Conservation (phyloP, 1,140 invertebrate species). For the Brachystomella parvula region DNA sequence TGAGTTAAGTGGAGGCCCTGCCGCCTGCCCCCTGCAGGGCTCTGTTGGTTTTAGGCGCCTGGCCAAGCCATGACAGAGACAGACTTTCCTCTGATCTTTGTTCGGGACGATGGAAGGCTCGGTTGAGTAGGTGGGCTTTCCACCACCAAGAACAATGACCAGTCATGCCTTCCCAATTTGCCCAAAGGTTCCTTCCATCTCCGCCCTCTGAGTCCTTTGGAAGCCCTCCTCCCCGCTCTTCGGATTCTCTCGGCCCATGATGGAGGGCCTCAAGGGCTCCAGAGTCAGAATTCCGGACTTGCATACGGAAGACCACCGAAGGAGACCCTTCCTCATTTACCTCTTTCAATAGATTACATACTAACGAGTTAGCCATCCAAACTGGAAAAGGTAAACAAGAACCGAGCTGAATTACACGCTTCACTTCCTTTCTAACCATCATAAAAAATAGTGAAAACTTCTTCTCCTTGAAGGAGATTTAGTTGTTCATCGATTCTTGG, state of each 20-base stretch:
- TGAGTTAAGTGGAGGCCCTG: conserved; percentile 26
- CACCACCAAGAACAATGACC: conserved; percentile 7
- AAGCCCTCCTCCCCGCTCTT: conserved; percentile 9
- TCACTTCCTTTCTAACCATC: background rate
- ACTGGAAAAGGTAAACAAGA: background rate
- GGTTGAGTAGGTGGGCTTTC: background rate
- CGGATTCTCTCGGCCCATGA: conserved; percentile 16
- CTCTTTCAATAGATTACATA: background rate
- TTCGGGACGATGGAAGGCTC: too few species aligned
- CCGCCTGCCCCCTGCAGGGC: conserved; percentile 28
- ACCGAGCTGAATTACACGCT: conserved; percentile 23
- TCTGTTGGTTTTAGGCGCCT: conserved; percentile 38
- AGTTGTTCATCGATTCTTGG: background rate
- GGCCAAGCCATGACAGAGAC: conserved; percentile 11
- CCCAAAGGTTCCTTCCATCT: background rate
- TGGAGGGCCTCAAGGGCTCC: conserved; percentile 18
- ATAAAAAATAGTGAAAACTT: background rate
- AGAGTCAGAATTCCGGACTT: conserved; percentile 8
- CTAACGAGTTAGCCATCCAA: conserved; percentile 3
- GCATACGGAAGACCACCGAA: conserved; percentile 28
- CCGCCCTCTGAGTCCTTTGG: background rate
- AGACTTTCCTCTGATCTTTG: background rate
- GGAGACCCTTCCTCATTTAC: conserved; percentile 22
- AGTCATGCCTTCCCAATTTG: conserved; percentile 2
- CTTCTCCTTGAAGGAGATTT: background rate